Conservation (phyloP, 2,113 vertebrate species). For the Hymenochirus boettgeri region DNA sequence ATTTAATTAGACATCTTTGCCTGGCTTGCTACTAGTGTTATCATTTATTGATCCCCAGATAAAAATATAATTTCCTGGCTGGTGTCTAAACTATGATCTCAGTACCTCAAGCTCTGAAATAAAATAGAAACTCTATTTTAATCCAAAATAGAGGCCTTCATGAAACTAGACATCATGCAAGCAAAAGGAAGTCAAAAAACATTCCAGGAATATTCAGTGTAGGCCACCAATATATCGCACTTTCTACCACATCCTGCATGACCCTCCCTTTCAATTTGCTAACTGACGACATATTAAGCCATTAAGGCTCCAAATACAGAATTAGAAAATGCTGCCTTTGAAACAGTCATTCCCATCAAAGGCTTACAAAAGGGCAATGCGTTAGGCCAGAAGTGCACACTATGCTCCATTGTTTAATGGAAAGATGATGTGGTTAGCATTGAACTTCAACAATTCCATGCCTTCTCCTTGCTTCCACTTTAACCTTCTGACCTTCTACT, state of each 20-base stretch:
- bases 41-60: constrained; percentile 30
- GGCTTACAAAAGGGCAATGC: constrained; percentile 46
- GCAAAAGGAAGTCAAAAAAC: constrained; percentile 48
- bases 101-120: constrained; percentile 48
- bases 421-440: constrained; percentile 58
- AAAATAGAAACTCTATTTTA: constrained; percentile 44
- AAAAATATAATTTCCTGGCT: constrained; percentile 40
- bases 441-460: constrained; percentile 57
- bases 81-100: constrained; percentile 53
- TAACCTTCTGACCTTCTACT: constrained; percentile 54
- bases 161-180: constrained; percentile 49
- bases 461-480: constrained; percentile 51
- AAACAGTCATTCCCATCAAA: constrained; percentile 57
- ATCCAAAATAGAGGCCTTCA: constrained; percentile 48
- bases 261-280: constrained; percentile 52
- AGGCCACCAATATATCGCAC: constrained; percentile 40
- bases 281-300: constrained; percentile 53
- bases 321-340: constrained; percentile 45
- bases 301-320: constrained; percentile 44
- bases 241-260: constrained; percentile 51
- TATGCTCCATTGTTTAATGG: constrained; percentile 57
- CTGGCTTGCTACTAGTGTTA: background rate
- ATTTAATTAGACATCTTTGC: constrained; percentile 19
- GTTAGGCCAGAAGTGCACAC: constrained; percentile 53
- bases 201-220: constrained; percentile 54